Evolutionary conservation across 1,140 invertebrate genomes (phyloP).

Genomic region (Ceratoteleas bidentatus): DNA sequence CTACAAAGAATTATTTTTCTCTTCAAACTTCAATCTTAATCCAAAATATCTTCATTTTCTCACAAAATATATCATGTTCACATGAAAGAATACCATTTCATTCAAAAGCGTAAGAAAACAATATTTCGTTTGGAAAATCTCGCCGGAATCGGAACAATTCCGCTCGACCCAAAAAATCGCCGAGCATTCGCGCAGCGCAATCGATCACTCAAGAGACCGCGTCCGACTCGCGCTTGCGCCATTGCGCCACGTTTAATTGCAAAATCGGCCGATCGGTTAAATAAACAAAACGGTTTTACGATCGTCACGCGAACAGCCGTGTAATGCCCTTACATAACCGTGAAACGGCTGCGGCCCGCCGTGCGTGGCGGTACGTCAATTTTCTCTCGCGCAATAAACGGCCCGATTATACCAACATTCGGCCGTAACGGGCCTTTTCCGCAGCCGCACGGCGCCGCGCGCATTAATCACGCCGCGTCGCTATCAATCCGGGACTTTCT

Average conservation of each 20-base stretch:
- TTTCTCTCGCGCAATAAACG: constrained; percentile 53
- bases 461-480: constrained; percentile 49
- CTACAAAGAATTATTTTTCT: no score
- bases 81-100: no score
- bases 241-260: constrained; percentile 24
- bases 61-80: no score
- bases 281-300: constrained; percentile 51
- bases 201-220: neutral
- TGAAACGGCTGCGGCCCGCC: constrained; percentile 27
- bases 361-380: constrained; percentile 25
- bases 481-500: constrained; percentile 53
- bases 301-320: constrained; percentile 8
- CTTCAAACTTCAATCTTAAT: no score
- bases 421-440: constrained; percentile 4
- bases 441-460: constrained; percentile 26
- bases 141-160: no score
- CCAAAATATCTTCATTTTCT: no score
- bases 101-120: no score
- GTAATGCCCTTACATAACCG: constrained; percentile 44
- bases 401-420: constrained; percentile 42
- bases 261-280: constrained; percentile 30
- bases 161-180: no score
- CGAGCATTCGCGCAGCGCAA: neutral
- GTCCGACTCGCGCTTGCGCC: neutral
- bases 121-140: no score